A percentile compares a stretch with the other conserved stretches of the same genome.
Evolutionary conservation across 2,888 invertebrate genomes (phyloP).

Genomic region (Drosophila cognata): DNA sequence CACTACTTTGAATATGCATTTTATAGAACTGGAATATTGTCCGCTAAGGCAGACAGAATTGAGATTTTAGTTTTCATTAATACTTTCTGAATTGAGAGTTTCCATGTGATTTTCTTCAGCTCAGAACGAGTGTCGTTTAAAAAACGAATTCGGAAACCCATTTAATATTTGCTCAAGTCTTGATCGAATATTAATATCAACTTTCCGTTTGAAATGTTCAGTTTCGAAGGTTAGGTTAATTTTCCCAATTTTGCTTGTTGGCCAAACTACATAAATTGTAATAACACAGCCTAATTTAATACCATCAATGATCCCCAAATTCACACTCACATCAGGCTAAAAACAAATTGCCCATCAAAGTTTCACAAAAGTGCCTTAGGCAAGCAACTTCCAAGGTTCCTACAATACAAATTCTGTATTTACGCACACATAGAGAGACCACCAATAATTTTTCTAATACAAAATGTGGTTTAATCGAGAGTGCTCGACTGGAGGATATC

Average conservation of each 20-base stretch:
- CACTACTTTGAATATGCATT: background rate
- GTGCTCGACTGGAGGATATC: slow-evolving; percentile 1
- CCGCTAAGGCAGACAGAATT: background rate
- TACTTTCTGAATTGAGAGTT: background rate
- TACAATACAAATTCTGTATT: slow-evolving; percentile 38
- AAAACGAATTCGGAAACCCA: background rate
- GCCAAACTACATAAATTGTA: slow-evolving; percentile 13
- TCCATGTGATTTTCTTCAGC: too few relatives aligned
- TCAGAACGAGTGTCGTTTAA: background rate
- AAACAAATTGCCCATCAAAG: slow-evolving; percentile 63
- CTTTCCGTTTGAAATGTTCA: background rate
- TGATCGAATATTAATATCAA: background rate
- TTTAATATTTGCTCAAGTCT: background rate
- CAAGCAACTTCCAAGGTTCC: slow-evolving; percentile 44
- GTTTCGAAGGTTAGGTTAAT: background rate
- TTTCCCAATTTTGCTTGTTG: background rate
- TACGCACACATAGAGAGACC: slow-evolving; percentile 14
- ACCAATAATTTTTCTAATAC: slow-evolving; percentile 64
- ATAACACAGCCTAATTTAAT: slow-evolving; percentile 36
- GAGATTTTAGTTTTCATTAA: background rate
- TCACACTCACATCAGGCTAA: slow-evolving; percentile 49
- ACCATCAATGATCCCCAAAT: slow-evolving; percentile 55
- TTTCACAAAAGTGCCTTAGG: slow-evolving; percentile 52
- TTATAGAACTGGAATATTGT: background rate
- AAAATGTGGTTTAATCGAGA: background rate